phyloP scores from a whole-genome alignment of 1,140 invertebrate genomes.

The Tribolium castaneum region DNA sequence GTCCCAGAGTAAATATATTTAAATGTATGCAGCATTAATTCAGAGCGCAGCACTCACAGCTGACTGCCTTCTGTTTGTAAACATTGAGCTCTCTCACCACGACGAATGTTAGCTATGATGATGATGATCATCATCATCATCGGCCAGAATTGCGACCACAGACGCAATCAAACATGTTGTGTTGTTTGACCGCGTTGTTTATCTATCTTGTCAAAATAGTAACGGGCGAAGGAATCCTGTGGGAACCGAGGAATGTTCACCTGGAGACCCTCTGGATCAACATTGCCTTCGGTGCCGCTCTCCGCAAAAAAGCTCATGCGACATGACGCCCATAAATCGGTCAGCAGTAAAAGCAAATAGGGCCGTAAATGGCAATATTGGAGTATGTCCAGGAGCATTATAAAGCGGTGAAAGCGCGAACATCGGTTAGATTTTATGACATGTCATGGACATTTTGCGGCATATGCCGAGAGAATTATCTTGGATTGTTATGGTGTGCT shows the following conservation, averaged over 20 bases:
- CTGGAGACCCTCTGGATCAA: slow-evolving; percentile 16
- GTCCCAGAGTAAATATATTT: slow-evolving; percentile 69
- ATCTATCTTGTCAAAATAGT: slow-evolving; percentile 34
- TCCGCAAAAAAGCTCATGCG: background rate
- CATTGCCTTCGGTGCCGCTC: background rate
- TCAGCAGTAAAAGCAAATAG: slow-evolving; percentile 39
- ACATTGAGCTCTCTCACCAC: slow-evolving; percentile 55
- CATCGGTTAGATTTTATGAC: slow-evolving; percentile 43
- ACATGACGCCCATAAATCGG: slow-evolving; percentile 37
- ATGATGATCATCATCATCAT: slow-evolving; percentile 42
- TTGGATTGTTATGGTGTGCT: background rate
- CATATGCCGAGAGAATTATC: slow-evolving; percentile 16
- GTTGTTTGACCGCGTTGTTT: slow-evolving; percentile 23
- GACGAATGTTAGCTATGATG: slow-evolving; percentile 42
- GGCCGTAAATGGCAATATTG: slow-evolving; percentile 45
- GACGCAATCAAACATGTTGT: slow-evolving; percentile 15
- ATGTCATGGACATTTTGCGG: slow-evolving; percentile 42
- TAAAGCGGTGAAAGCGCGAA: slow-evolving; percentile 26
- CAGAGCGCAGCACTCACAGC: slow-evolving; percentile 67
- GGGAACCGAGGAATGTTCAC: slow-evolving; percentile 10
- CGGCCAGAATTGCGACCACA: slow-evolving; percentile 12
- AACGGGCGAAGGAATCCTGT: slow-evolving; percentile 3
- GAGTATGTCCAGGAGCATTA: slow-evolving; percentile 42
- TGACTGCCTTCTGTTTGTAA: slow-evolving; percentile 64
- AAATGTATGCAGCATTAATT: slow-evolving; percentile 76